Percentiles rank a stretch among this genome's conserved stretches.
phyloP scores from a whole-genome alignment of 37 sponge, comb jelly and placozoan species.

The Theonella swinhoei region DNA sequence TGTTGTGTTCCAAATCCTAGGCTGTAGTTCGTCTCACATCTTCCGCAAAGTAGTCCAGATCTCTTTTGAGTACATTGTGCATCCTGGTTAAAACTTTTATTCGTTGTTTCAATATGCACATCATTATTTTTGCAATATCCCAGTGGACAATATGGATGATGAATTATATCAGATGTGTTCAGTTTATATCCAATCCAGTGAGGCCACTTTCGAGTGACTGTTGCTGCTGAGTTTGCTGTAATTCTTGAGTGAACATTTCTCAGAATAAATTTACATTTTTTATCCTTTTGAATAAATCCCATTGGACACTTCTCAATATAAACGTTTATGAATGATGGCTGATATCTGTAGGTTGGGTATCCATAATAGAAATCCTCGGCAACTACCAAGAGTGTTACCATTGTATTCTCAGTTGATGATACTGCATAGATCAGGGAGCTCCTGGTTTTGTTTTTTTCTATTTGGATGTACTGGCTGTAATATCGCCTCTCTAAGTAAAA shows the following conservation, averaged over 20 bases:
- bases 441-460: not conserved
- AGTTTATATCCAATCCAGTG: not conserved
- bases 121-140: not conserved
- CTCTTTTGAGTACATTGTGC: not conserved
- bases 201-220: not conserved
- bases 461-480: not conserved
- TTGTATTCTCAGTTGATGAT: not conserved
- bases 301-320: not conserved
- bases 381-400: not conserved
- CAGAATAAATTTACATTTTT: not conserved
- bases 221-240: too few species aligned
- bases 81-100: not conserved
- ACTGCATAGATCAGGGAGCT: not conserved
- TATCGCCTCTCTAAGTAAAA: not conserved
- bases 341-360: not conserved
- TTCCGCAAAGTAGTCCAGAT: constrained; percentile 15
- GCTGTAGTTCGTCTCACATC: not conserved
- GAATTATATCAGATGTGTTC: not conserved
- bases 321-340: not conserved
- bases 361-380: not conserved
- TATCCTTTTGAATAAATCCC: not conserved
- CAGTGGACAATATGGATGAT: not conserved
- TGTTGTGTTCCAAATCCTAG: not conserved
- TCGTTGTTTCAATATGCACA: not conserved
- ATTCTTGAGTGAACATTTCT: not conserved